phyloP scores from a whole-genome alignment of 2,888 invertebrate species.

The Sisyra terminalis region DNA sequence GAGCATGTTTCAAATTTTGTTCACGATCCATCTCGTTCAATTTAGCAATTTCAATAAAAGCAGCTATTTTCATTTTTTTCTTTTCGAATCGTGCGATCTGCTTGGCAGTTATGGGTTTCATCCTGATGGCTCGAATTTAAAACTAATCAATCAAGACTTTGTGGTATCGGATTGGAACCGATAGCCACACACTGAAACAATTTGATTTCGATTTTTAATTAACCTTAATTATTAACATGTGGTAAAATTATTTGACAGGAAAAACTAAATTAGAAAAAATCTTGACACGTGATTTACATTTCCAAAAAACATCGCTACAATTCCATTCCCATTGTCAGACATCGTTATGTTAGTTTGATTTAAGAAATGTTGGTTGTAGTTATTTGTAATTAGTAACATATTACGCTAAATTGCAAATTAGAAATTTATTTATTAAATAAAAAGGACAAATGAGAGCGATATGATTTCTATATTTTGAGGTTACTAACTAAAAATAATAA shows the following conservation, averaged over 20 bases:
- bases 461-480: slow-evolving; percentile 11
- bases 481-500: slow-evolving; percentile 10
- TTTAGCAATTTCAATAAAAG: slow-evolving; percentile 38
- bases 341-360: slow-evolving; percentile 13
- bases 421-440: not conserved
- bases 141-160: not conserved
- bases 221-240: not conserved
- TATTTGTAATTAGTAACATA: slow-evolving; percentile 13
- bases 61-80: slow-evolving; percentile 44
- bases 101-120: slow-evolving; percentile 30
- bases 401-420: slow-evolving; percentile 12
- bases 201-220: no score
- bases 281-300: slow-evolving; percentile 1
- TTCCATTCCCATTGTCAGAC: not conserved
- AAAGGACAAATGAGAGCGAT: no score
- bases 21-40: slow-evolving; percentile 40
- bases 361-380: slow-evolving; percentile 12
- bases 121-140: slow-evolving; percentile 15
- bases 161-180: not conserved
- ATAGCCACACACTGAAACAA: no score
- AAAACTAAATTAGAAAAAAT: not conserved
- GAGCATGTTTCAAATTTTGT: slow-evolving; percentile 15
- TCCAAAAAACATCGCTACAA: not conserved
- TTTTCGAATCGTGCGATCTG: slow-evolving; percentile 37
- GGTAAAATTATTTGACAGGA: no score